Evolutionary conservation across 2,888 invertebrate species (phyloP).

Genomic region (Hemithea aestivaria): DNA sequence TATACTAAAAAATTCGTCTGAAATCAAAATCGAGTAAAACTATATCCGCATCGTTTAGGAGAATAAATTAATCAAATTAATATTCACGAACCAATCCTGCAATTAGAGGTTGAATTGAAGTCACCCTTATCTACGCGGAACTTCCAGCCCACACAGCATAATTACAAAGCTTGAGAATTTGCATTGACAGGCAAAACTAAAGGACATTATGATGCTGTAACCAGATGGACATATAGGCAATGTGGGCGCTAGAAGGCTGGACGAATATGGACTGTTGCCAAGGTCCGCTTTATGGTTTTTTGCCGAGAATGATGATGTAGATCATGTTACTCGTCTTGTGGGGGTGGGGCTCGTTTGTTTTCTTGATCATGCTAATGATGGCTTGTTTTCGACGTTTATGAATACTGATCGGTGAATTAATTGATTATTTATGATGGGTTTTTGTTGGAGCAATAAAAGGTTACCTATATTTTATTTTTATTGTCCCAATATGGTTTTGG

Average conservation of each 20-base stretch:
- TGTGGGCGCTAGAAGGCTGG: conserved; percentile 43
- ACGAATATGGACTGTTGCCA: conserved; percentile 43
- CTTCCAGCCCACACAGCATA: too few species aligned
- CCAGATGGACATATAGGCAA: conserved; percentile 33
- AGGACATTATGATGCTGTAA: conserved; percentile 5
- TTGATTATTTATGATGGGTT: conserved; percentile 8
- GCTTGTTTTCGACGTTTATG: conserved; percentile 8
- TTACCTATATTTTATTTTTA: too few species aligned
- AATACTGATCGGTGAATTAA: conserved; percentile 13
- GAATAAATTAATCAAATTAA: too few species aligned
- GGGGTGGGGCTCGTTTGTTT: conserved; percentile 29
- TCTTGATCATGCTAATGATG: conserved; percentile 20
- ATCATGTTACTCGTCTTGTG: conserved; percentile 33
- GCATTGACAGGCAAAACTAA: conserved; percentile 1
- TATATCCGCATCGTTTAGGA: too few species aligned
- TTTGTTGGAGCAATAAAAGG: background rate
- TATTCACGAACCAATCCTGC: too few species aligned
- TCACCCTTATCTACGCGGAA: too few species aligned
- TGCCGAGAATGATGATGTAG: conserved; percentile 31
- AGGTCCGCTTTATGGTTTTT: conserved; percentile 42
- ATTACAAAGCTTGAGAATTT: background rate
- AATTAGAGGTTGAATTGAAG: too few species aligned
- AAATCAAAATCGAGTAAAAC: too few species aligned
- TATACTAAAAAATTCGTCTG: too few species aligned
- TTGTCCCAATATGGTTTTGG: too few species aligned